phyloP scores from a whole-genome alignment of 2,888 invertebrate genomes.

The Phyllotreta striolata region DNA sequence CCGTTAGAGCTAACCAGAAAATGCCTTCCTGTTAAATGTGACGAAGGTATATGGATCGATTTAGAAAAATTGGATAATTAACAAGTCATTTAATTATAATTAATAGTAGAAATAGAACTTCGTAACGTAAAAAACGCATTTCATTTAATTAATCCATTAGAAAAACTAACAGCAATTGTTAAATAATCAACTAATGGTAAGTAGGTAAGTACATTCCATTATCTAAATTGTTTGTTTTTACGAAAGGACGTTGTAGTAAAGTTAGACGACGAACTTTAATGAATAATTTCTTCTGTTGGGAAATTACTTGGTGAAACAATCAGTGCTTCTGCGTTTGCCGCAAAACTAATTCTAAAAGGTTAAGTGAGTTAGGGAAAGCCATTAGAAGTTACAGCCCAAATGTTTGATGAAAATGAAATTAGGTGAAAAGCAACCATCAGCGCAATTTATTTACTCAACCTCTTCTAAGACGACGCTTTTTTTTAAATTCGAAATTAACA shows the following conservation, averaged over 20 bases:
- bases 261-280: conserved; percentile 13
- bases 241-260: conserved; percentile 3
- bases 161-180: too few relatives aligned
- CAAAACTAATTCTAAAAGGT: conserved; percentile 32
- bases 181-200: too few relatives aligned
- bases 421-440: conserved; percentile 24
- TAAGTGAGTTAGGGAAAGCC: conserved; percentile 29
- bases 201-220: too few relatives aligned
- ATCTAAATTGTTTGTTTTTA: neutral
- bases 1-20: neutral
- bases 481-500: too few relatives aligned
- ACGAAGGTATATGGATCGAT: neutral
- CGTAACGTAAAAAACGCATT: too few relatives aligned
- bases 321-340: conserved; percentile 28
- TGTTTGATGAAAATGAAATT: conserved; percentile 33
- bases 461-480: neutral
- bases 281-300: conserved; percentile 23
- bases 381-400: conserved; percentile 32
- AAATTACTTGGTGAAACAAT: conserved; percentile 29
- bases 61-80: neutral
- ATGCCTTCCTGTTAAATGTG: neutral
- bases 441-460: conserved; percentile 17
- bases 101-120: too few relatives aligned
- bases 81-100: too few relatives aligned
- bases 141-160: too few relatives aligned